These are phyloP conservation scores for Phoebastria nigripes DNA, from an alignment of 2,797 vertebrate genomes.

Conservation along the genomic window DNA sequence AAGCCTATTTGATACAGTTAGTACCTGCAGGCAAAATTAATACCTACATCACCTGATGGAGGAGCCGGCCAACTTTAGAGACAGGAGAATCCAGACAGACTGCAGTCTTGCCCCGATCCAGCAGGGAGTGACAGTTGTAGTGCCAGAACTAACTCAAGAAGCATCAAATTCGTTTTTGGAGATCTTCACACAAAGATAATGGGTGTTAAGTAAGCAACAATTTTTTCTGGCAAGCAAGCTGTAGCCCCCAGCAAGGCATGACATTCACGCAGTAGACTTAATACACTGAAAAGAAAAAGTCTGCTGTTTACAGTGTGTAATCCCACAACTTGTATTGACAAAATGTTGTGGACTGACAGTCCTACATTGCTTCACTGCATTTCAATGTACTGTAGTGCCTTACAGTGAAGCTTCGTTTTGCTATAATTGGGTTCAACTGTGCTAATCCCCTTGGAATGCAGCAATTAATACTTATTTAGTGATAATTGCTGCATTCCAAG, in stretches of 20 bases:
- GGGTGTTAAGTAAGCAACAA: constrained; percentile 13
- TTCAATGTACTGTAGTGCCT: constrained; percentile 1
- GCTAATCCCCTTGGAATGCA: constrained; percentile 62
- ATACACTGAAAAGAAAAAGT: not conserved
- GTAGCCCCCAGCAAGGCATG: constrained; percentile 12
- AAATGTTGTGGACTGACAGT: constrained; percentile 8
- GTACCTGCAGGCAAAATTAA: constrained; percentile 48
- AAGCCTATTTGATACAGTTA: constrained; percentile 35
- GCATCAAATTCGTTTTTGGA: not conserved
- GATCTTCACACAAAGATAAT: constrained; percentile 26
- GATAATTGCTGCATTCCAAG: constrained; percentile 58
- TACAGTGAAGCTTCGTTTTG: constrained; percentile 6
- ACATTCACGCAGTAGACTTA: not conserved
- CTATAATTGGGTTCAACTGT: constrained; percentile 53
- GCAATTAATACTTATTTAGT: constrained; percentile 62
- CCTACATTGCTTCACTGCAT: not conserved
- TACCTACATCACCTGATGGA: constrained; percentile 37
- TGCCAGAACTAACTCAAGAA: not conserved
- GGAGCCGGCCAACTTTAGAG: not conserved
- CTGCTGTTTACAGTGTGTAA: constrained; percentile 6
- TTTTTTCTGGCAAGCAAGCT: not conserved
- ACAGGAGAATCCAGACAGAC: not conserved
- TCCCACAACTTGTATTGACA: constrained; percentile 23
- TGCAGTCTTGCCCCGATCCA: not conserved
- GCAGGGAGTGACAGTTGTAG: not conserved